Base-by-base conservation (phyloP, 2,888 invertebrate species). In the Latheticus oryzae region DNA sequence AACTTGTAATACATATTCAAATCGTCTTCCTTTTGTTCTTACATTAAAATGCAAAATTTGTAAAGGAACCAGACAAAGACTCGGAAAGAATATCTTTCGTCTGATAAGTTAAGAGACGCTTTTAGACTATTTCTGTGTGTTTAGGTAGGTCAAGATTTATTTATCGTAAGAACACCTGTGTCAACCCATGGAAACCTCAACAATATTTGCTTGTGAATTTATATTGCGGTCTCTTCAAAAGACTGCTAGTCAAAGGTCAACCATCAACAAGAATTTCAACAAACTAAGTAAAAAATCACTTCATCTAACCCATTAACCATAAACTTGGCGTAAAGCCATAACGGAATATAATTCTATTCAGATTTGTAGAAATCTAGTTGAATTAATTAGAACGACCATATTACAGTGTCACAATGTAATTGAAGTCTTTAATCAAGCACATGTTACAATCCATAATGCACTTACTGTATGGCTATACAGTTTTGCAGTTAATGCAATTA, bases 81-180 rank as follows among this genome's bases (percentile, higher is more conserved):
- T 21, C 15, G 19, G 53, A 8, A 21, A 37, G 19, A 19, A 21
- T 54, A 11, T 54, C 53, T 21, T 11, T 45, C 45, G 53, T 26
- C 53, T 37, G 53, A 33, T 19, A 21, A n/a, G n/a, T n/a, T n/a
- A n/a, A n/a, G 8, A 35, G 35, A 35, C 35, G 12, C 12, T 30
- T 30, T 16, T 11, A 35, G 12, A 38, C 23, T 12, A 30, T 45
- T 42, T 42, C 24, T 30, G 11, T 17, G 30, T 9, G 42, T 45
- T 47, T 52, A 37, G 52, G 33, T 33, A 52, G 52, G 52, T 52
- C 52, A 52, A 52, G 52, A 52, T 52, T 48, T 51, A 30, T 40
- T 52, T 52, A 33, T 16, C 28, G 21, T 15, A 8, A 9, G 38
- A 11, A 52, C 52, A 52, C 52, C 52, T 52, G 52, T 52, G 52